Evolutionary conservation across 2,888 invertebrate species (phyloP), one percentile per base, ranked within the genome.

Genomic region (Steinernema hermaphroditum): DNA sequence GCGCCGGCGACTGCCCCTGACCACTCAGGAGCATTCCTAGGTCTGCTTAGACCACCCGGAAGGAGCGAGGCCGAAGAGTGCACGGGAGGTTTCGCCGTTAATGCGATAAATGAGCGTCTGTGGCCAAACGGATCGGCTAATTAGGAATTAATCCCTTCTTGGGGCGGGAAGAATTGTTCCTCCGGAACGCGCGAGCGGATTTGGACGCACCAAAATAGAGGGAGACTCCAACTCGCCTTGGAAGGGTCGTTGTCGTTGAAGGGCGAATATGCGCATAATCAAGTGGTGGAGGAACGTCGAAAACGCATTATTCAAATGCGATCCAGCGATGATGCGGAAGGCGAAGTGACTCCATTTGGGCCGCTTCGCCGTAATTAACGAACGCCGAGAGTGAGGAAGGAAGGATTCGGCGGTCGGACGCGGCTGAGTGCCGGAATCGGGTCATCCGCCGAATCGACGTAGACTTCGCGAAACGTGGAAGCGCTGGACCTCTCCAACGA

Each of bases 281-380:
- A 54, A 54, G 54, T 27, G 27, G 54, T 16, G 54, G 27, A 22
- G 54, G 54, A 54, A 54, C 54, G 54, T 54, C 54, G 54, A 54
- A 54, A 54, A 54, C 54, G 54, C 54, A 54, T 54, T 54, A 54
- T 54, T 54, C 54, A 54, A 54, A 54, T 54, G 54, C 27, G 54
- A 54, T 54, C 54, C 54, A 54, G 54, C 27, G 54, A 54, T 24
- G 54, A 54, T 27, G 54, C 54, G 49, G 12, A 49, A 49, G 19
- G 12, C 9, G 54, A 54, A 54, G 54, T 22, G 54, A 27, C 54
- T 54, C 54, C 54, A 54, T 54, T 54, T 54, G 54, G 54, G 46
- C 19, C 9, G 19, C 54, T 6, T 54, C 54, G 6, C 22, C 46
- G 16, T 46, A 46, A 46, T 46, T 46, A 46, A 46, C n/a, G 16